Conservation (phyloP, 2,888 invertebrate genomes). For the Lydus trimaculatus region DNA sequence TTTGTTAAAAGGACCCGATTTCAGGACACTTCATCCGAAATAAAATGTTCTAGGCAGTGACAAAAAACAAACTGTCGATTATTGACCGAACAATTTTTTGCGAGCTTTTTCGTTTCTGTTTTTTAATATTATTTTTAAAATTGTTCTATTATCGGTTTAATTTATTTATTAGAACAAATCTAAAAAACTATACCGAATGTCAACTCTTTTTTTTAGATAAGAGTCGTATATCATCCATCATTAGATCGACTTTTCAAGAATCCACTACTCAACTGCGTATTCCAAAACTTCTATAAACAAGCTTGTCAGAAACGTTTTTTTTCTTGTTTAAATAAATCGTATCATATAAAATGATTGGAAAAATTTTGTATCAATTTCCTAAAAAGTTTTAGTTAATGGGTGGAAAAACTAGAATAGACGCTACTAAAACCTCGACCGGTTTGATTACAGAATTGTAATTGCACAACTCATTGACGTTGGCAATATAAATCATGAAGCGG, state of each 20-base stretch:
- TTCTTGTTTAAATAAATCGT: not conserved
- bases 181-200: not conserved
- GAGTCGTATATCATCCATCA: not conserved
- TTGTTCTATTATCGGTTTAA: not conserved
- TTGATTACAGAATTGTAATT: constrained; percentile 17
- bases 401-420: constrained; percentile 3
- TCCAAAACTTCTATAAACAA: not conserved
- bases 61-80: constrained; percentile 8
- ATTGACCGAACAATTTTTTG: not conserved
- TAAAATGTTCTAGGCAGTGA: constrained; percentile 23
- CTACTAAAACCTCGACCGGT: not conserved
- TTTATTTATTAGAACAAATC: not conserved
- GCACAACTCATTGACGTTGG: constrained; percentile 15
- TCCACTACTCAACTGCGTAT: not conserved
- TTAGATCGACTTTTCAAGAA: not conserved
- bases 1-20: constrained; percentile 37
- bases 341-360: not conserved
- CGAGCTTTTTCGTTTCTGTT: not conserved
- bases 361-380: not conserved
- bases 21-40: constrained; percentile 26
- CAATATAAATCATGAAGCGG: constrained; percentile 2
- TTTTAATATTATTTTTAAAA: not conserved
- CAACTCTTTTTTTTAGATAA: not conserved
- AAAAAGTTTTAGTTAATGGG: not conserved
- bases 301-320: not conserved